Evolutionary conservation across 2,797 vertebrate genomes (phyloP), one percentile per base, ranked within the genome.

Genomic region (Meriones psammophilus): DNA sequence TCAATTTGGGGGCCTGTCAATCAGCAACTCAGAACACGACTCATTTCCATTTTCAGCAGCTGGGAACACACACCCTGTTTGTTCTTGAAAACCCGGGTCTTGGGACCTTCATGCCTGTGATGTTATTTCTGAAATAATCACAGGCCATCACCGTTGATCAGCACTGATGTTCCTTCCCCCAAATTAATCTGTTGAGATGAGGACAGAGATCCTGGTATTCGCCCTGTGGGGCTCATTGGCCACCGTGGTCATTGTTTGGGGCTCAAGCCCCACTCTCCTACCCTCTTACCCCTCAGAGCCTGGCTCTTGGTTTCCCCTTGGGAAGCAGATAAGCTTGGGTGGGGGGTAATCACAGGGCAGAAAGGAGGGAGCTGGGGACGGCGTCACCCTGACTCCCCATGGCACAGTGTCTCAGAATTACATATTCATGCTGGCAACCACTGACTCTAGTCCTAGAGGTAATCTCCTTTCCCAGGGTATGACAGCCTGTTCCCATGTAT

Each of bases 391-490:
- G 18, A 69, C n/a, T 94, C 81, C 68, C 54, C 20, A 4, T 10
- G 87, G 93, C 96, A 85, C n/a, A 14, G 97, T 97, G 97, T 98
- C 98, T 98, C 4, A 15, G 97, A 97, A 96, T 98, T 97, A 98
- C 98, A 99, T 98, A 98, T 99, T 99, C 99, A 99, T 99, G 99
- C 99, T 99, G 98, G 97, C 99, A 99, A 98, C 97, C 98, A 98
- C 99, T 97, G 97, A 96, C 97, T n/a, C 30, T 97, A 98, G 97
- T 95, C 97, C 97, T 98, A 97, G 97, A 98, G 95, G 97, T 98
- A 98, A 98, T 98, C 98, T 98, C 98, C 98, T 96, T 98, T 98
- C 97, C 98, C 97, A 97, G 97, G 98, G 97, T 97, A 96, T 96
- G 96, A 98, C 98, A 97, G 96, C 98, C 97, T 96, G 94, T 97